phyloP scores from a whole-genome alignment of 2,797 vertebrate species.

The Amblyraja radiata region DNA sequence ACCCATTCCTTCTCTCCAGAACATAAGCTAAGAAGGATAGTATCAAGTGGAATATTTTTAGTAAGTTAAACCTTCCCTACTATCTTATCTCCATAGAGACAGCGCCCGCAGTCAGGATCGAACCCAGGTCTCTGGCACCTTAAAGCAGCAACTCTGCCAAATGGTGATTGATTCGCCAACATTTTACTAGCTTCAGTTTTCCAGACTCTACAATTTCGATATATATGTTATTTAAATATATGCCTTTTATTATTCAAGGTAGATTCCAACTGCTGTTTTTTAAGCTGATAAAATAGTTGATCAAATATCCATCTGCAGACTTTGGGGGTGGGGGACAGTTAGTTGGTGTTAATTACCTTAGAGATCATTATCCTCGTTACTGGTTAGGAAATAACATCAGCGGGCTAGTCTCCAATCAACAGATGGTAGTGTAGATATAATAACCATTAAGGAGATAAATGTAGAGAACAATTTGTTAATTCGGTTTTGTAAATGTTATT shows the following conservation, averaged over 20 bases:
- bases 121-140: too few species aligned
- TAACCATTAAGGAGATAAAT: not conserved
- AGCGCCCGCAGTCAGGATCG: too few species aligned
- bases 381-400: too few species aligned
- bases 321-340: not conserved
- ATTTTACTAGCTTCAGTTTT: not conserved
- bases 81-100: not conserved
- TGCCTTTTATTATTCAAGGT: not conserved
- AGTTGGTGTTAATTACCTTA: not conserved
- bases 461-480: not conserved
- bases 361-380: not conserved
- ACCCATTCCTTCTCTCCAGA: too few species aligned
- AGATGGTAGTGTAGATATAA: not conserved
- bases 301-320: not conserved
- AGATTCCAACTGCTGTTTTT: not conserved
- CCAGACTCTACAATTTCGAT: not conserved
- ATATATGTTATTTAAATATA: not conserved
- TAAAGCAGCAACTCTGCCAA: not conserved
- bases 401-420: not conserved
- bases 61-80: not conserved
- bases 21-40: not conserved
- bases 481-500: conserved; percentile 30
- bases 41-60: not conserved
- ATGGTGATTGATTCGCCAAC: not conserved
- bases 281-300: not conserved